Percentiles rank a stretch among this genome's conserved stretches.
phyloP scores from a whole-genome alignment of 2,888 invertebrate species.

The Prenolepis imparis region DNA sequence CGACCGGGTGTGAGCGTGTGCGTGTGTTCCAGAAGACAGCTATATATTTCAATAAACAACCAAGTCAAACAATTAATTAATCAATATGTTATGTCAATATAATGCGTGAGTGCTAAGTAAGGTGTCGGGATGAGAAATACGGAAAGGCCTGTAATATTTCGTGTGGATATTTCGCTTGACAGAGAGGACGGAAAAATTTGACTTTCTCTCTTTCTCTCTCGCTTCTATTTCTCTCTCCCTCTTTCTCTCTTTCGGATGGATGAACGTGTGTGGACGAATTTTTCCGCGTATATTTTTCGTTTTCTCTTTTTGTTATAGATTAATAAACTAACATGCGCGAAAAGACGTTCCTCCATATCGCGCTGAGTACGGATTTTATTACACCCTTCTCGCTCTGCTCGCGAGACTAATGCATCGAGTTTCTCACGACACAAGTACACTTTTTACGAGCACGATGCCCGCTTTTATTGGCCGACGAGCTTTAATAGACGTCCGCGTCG shows the following conservation, averaged over 20 bases:
- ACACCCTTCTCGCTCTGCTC: neutral
- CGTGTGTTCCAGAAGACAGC: conserved; percentile 62
- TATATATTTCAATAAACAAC: conserved; percentile 62
- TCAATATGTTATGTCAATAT: conserved; percentile 55
- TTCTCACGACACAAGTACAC: neutral
- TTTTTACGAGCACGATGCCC: conserved; percentile 13
- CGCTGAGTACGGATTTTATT: neutral
- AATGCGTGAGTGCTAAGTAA: conserved; percentile 64
- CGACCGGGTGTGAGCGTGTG: conserved; percentile 60
- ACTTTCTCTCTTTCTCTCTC: neutral
- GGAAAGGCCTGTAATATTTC: conserved; percentile 39
- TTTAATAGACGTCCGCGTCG: conserved; percentile 4
- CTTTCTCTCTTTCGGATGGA: neutral
- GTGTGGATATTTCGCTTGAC: neutral
- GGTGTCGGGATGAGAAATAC: conserved; percentile 21
- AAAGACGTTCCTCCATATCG: neutral
- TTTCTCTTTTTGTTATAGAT: neutral
- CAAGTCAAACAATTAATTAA: conserved; percentile 67
- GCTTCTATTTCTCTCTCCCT: conserved; percentile 4
- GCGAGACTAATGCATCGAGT: neutral
- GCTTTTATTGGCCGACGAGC: neutral
- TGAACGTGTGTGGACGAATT: neutral
- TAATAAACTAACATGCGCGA: conserved; percentile 7
- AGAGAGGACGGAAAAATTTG: conserved; percentile 2
- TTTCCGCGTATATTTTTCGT: neutral